Evolutionary conservation across 2,888 invertebrate genomes (phyloP), one percentile per base, ranked within the genome.

Genomic region (Mantis religiosa): DNA sequence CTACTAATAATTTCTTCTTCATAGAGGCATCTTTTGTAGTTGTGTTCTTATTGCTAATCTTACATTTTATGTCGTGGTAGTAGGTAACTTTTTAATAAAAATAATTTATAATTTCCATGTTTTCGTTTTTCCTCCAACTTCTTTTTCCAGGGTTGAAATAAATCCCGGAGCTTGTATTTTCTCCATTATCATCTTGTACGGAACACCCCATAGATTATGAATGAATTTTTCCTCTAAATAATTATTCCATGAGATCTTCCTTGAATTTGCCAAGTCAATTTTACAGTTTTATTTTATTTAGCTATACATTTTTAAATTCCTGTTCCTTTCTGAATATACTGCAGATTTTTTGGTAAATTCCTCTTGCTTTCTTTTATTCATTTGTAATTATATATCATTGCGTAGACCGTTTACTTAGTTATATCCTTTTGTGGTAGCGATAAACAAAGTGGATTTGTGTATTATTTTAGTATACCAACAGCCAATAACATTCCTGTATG

Each of bases 1-100:
- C 20, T 6, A 3, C n/a, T 30, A 7, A n/a, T 2, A 7, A 3
- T 4, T 3, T 54, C 14, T 54, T 14, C 54, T 2, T 15, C 2
- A 20, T 14, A 20, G 2, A 15, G 0, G 0, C 3, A 7, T 4
- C 0, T 54, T 12, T 3, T 14, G 0, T 54, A 3, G 0, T 3
- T 2, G 15, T 54, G 54, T 2, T 54, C 15, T 14, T 54, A 1
- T 3, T 27, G 8, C 4, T 30, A 27, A 6, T 83, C 83, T 28
- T 83, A 27, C 3, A 3, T 0, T 15, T 0, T 15, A n/a, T 83
- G 20, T 3, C 25, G 2, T 15, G 30, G 83, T 27, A 83, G 8
- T 83, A 83, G 15, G 3, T 14, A n/a, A n/a, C n/a, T 83, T 3
- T 28, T 20, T 14, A 83, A 6, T 2, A 30, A 7, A 25, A 83